Evolutionary conservation across 2,888 invertebrate species (phyloP).

Genomic region (Archips xylosteana): DNA sequence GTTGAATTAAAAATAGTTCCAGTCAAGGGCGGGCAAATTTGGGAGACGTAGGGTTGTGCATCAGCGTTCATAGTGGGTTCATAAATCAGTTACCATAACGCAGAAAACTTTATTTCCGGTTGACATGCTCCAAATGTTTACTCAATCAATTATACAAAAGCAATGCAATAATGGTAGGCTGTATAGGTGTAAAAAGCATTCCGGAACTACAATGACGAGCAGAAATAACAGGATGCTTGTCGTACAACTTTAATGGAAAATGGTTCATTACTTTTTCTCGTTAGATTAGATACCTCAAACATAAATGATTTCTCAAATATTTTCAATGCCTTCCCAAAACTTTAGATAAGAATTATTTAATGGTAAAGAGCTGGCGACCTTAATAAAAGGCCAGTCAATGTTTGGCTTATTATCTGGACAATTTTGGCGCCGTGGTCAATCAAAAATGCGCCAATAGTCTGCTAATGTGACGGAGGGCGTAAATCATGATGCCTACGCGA

Average conservation of each 20-base stretch:
- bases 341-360: too few species aligned
- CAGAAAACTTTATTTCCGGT: too few species aligned
- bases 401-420: background rate
- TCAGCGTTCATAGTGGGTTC: background rate
- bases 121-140: too few species aligned
- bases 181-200: background rate
- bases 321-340: too few species aligned
- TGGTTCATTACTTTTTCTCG: too few species aligned
- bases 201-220: background rate
- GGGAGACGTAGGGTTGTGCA: background rate
- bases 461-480: constrained; percentile 17
- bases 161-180: background rate
- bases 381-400: background rate
- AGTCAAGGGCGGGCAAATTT: constrained; percentile 27
- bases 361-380: background rate
- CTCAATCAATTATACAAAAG: background rate
- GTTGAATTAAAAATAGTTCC: constrained; percentile 33
- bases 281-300: too few species aligned
- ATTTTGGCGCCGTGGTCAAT: constrained; percentile 16
- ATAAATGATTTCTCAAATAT: too few species aligned
- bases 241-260: too few species aligned
- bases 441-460: constrained; percentile 23
- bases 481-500: constrained; percentile 26
- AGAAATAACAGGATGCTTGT: too few species aligned
- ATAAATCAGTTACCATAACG: too few species aligned